Percentiles rank a stretch among this genome's conserved stretches.
Conservation (phyloP, 2,113 vertebrate species). For the Lasiurus borealis region DNA sequence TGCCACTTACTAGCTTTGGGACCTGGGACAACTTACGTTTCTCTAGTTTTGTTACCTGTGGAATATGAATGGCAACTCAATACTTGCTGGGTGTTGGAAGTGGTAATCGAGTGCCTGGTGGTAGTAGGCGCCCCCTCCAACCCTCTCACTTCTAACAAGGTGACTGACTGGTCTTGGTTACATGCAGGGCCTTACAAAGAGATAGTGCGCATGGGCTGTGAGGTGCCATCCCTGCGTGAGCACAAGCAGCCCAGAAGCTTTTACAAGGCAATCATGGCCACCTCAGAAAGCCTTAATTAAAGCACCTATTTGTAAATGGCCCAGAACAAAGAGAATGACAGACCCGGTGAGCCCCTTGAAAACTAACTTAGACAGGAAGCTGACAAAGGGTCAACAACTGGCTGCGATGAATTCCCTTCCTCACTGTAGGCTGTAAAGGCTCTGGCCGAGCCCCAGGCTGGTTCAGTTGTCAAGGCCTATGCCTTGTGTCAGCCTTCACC, state of each 20-base stretch:
- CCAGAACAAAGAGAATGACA: constrained; percentile 71
- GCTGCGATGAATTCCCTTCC: neutral
- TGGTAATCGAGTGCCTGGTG: neutral
- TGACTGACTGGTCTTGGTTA: neutral
- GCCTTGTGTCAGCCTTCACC: neutral
- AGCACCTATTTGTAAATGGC: constrained; percentile 24
- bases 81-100: neutral
- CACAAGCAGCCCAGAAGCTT: constrained; percentile 45
- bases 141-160: neutral
- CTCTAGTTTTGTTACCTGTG: neutral
- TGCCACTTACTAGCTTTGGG: neutral
- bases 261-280: constrained; percentile 54
- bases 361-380: constrained; percentile 42
- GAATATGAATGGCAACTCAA: neutral
- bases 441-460: neutral
- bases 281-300: constrained; percentile 72
- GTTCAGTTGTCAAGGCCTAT: neutral
- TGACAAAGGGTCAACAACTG: neutral
- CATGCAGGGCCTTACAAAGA: neutral
- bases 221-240: neutral
- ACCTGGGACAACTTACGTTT: neutral
- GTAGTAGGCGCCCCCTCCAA: neutral
- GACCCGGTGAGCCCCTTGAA: neutral
- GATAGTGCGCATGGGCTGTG: neutral
- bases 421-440: neutral